Percentiles rank a stretch among this genome's conserved stretches.
Evolutionary conservation across 2,797 vertebrate genomes (phyloP).

Genomic region (Enteromius trimaculatus): DNA sequence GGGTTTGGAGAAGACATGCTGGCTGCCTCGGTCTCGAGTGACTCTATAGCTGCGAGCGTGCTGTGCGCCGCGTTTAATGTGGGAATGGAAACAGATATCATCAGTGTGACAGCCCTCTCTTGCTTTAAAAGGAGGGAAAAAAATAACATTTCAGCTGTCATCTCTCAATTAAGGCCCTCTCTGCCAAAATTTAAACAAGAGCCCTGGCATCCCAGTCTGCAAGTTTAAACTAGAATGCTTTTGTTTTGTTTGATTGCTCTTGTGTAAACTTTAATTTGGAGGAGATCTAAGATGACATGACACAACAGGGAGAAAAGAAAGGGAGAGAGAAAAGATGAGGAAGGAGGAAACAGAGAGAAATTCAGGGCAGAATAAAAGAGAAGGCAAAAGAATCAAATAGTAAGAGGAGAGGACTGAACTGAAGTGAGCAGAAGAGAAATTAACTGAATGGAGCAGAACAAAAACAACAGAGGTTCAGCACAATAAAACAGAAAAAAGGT

Average conservation of each 20-base stretch:
- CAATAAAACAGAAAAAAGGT: background rate
- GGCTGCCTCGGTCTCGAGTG: conserved; percentile 13
- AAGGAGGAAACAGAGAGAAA: background rate
- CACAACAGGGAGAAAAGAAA: conserved; percentile 48
- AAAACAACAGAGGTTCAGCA: background rate
- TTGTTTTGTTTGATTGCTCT: conserved; percentile 68
- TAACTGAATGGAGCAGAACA: background rate
- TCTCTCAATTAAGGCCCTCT: conserved; percentile 58
- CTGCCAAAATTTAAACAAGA: conserved; percentile 31
- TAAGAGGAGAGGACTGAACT: background rate
- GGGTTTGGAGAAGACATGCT: conserved; percentile 21
- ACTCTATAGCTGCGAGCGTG: conserved; percentile 16
- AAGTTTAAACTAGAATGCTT: conserved; percentile 63
- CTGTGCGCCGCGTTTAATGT: conserved; percentile 33
- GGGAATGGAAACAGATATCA: conserved; percentile 40
- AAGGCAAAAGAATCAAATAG: background rate
- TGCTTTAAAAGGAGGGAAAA: conserved; percentile 25
- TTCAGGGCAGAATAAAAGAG: background rate
- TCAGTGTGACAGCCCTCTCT: conserved; percentile 31
- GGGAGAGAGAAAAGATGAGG: background rate
- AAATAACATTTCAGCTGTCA: conserved; percentile 58
- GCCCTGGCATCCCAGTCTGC: conserved; percentile 48
- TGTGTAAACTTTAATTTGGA: conserved; percentile 73
- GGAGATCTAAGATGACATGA: conserved; percentile 62
- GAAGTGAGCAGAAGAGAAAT: background rate